Evolutionary conservation across 1,140 invertebrate species (phyloP), one percentile per base, ranked within the genome.

Genomic region (Papilio polytes): DNA sequence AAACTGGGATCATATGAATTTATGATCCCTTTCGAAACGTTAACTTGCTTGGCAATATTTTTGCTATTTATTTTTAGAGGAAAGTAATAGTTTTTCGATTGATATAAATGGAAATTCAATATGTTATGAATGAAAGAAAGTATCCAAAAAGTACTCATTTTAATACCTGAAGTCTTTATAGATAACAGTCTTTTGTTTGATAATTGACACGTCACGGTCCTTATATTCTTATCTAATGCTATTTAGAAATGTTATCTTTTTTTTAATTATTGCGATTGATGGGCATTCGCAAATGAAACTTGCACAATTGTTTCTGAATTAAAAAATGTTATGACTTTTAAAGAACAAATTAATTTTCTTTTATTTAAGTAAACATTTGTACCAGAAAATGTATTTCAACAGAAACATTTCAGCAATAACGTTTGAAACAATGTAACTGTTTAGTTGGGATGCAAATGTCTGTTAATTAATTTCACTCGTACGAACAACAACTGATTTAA

Each of bases 401-500:
- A 7, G 22, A 66, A 66, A 26, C 59, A 31, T 66, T 26, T 10
- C 3, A 26, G 6, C 8, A 66, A 66, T 66, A 66, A 13, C 20
- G 12, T 59, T 7, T 22, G 7, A 0, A 26, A 31, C 59, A 66
- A 26, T 22, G 22, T 66, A 66, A 66, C 3, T 13, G 59, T 66
- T 66, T 66, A 10, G 59, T 31, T 66, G 1, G 59, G 13, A 12
- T 66, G 20, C 59, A 66, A 66, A 66, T 66, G 59, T 66, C 13
- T 26, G 59, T 66, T 66, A 66, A 66, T 66, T 66, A 22, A 66
- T 66, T 66, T 66, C 22, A 66, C 59, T 66, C 22, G 59, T 31
- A 66, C 20, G 59, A 22, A 22, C 56, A 66, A 66, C 59, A 63
- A 22, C 56, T 66, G 59, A 26, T 66, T 66, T 66, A 66, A 26